Conservation (phyloP, 2,113 vertebrate species). For the Maylandia zebra region DNA sequence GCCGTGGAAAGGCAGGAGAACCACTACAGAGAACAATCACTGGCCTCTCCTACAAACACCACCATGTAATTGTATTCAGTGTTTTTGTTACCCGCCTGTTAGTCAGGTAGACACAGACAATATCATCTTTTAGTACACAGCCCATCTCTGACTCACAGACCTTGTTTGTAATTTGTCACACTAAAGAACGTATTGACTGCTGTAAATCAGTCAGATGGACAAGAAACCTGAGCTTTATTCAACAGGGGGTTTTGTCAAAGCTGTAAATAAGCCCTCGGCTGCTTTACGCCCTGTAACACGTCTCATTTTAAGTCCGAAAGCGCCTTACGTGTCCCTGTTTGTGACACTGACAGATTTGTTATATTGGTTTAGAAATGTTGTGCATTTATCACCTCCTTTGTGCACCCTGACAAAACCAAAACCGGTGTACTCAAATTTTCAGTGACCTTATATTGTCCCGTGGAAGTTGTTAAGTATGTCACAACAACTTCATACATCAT, state of each 20-base stretch:
- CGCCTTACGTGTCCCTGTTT: neutral
- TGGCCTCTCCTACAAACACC: slow-evolving; percentile 9
- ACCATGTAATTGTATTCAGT: neutral
- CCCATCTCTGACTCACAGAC: neutral
- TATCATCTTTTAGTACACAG: neutral
- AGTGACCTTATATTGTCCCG: neutral
- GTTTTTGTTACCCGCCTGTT: slow-evolving; percentile 35
- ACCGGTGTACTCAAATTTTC: neutral
- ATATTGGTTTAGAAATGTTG: neutral
- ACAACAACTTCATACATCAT: neutral
- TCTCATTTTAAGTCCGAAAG: neutral
- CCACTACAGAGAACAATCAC: slow-evolving; percentile 29
- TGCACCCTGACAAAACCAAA: neutral
- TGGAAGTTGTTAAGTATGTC: neutral
- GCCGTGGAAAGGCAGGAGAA: slow-evolving; percentile 11
- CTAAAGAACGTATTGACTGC: neutral
- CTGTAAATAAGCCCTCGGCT: neutral
- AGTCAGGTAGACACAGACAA: slow-evolving; percentile 3
- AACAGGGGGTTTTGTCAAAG: neutral
- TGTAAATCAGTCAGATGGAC: neutral
- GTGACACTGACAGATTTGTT: neutral
- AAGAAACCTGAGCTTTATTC: neutral
- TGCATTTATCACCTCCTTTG: neutral
- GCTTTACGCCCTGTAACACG: neutral
- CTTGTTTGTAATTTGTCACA: neutral